Conservation (phyloP, 2,113 vertebrate genomes). For the Rhegmatorhina hoffmannsi region DNA sequence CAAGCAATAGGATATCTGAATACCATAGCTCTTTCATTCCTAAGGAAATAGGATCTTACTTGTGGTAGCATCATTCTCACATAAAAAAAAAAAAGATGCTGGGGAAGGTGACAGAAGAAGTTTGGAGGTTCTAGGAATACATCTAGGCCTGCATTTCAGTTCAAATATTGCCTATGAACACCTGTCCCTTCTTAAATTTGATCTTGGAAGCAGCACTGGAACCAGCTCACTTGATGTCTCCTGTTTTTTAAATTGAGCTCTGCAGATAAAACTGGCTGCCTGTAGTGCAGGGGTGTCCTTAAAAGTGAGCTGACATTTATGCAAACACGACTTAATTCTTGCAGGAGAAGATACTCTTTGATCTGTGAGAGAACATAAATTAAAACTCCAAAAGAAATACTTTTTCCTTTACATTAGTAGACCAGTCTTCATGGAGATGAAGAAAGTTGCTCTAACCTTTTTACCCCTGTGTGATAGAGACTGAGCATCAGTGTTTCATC, state of each 20-base stretch:
- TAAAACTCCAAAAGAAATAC: background rate
- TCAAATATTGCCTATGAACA: background rate
- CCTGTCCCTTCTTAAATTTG: background rate
- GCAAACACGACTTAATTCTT: background rate
- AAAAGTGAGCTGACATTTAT: constrained; percentile 17
- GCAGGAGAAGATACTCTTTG: background rate
- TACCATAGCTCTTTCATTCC: background rate
- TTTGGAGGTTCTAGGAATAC: background rate
- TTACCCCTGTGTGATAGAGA: background rate
- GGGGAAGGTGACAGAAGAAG: background rate
- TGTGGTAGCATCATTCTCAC: background rate
- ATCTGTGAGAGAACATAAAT: constrained; percentile 8
- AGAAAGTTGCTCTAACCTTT: constrained; percentile 43
- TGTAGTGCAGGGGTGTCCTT: background rate
- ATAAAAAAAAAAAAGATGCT: background rate
- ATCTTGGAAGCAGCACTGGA: background rate
- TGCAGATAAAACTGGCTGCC: background rate
- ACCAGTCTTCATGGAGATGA: background rate
- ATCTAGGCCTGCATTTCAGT: background rate
- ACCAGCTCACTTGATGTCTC: background rate
- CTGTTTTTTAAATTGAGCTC: background rate
- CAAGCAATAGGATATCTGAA: background rate
- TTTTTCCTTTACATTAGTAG: background rate
- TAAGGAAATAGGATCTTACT: background rate
- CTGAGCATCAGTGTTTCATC: constrained; percentile 1